phyloP scores from a whole-genome alignment of 2,113 vertebrate species.

The Ceyx margarethae region DNA sequence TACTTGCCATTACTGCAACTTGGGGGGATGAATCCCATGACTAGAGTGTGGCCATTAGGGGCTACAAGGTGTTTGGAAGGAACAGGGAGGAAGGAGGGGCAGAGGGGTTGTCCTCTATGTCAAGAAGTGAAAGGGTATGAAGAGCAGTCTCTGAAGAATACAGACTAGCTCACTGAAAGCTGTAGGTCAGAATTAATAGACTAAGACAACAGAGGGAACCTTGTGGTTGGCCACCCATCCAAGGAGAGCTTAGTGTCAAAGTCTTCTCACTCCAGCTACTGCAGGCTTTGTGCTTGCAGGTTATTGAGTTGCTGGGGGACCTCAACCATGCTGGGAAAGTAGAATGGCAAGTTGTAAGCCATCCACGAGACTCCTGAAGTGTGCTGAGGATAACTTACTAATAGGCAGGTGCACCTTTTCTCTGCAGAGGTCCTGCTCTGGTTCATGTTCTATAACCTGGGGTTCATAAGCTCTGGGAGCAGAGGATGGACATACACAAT shows the following conservation, averaged over 20 bases:
- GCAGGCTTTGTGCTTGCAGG: too few relatives aligned
- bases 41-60: neutral
- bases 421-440: neutral
- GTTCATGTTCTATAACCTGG: neutral
- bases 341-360: too few relatives aligned
- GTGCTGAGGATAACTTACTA: too few relatives aligned
- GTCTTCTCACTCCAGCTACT: too few relatives aligned
- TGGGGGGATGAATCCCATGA: neutral
- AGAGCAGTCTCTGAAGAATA: neutral
- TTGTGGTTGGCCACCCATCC: too few relatives aligned
- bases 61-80: neutral
- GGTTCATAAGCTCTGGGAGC: neutral
- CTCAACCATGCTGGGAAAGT: too few relatives aligned
- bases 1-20: neutral
- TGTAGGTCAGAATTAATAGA: neutral
- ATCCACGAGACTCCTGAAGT: too few relatives aligned
- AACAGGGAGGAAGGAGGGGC: neutral
- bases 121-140: neutral
- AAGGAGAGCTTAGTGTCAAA: too few relatives aligned
- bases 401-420: neutral
- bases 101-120: neutral
- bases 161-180: neutral
- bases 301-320: too few relatives aligned
- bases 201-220: too few relatives aligned
- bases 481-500: accelerated